Conservation (phyloP, 2,113 vertebrate genomes). For the Atherinomorus stipes region DNA sequence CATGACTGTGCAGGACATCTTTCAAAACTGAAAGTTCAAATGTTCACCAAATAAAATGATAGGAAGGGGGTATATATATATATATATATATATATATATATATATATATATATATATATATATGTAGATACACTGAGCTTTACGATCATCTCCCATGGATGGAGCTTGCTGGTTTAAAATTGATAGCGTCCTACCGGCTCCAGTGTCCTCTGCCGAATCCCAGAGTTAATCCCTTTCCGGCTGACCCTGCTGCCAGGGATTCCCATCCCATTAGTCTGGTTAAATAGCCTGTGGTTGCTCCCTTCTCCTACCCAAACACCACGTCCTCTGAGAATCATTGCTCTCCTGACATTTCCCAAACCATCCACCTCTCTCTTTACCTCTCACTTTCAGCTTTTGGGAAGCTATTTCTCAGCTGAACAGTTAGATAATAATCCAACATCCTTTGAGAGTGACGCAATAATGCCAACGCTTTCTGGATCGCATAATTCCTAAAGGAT, state of each 20-base stretch:
- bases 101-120: no score
- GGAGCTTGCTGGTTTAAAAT: slow-evolving; percentile 39
- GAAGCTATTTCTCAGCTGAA: slow-evolving; percentile 22
- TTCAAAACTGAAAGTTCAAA: not conserved
- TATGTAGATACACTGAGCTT: not conserved
- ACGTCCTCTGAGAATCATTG: slow-evolving; percentile 30
- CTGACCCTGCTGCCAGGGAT: slow-evolving; percentile 43
- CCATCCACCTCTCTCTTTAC: slow-evolving; percentile 5
- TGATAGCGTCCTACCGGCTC: slow-evolving; percentile 28
- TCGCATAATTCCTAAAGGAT: slow-evolving; percentile 8
- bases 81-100: no score
- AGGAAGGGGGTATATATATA: not conserved
- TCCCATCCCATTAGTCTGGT: slow-evolving; percentile 64
- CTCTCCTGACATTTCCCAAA: slow-evolving; percentile 16
- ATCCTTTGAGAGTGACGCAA: slow-evolving; percentile 9
- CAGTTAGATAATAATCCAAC: slow-evolving; percentile 13
- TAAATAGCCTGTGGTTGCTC: slow-evolving; percentile 55
- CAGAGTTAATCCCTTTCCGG: slow-evolving; percentile 48
- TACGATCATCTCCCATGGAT: not conserved
- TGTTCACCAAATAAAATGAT: slow-evolving; percentile 1
- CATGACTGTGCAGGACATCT: not conserved
- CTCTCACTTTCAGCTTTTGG: slow-evolving; percentile 5
- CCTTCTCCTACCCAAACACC: slow-evolving; percentile 1
- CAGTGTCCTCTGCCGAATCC: slow-evolving; percentile 19
- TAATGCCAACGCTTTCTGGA: slow-evolving; percentile 2